Evolutionary conservation across 2,888 invertebrate species (phyloP), one percentile per base, ranked within the genome.

Genomic region (Tipula lateralis): DNA sequence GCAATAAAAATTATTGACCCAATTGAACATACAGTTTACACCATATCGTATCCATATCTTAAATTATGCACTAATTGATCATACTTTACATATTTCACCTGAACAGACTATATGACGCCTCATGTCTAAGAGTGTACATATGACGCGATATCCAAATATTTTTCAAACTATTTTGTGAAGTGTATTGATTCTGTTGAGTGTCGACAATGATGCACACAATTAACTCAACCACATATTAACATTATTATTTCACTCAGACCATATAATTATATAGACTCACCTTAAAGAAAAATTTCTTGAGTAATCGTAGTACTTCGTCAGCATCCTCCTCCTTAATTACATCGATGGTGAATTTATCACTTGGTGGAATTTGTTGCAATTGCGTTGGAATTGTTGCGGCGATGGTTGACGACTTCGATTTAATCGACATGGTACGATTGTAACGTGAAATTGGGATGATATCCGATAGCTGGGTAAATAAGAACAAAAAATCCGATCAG

Each of bases 251-350:
- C 66, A 66, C 12, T 24, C 24, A 19, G 12, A 12, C 66, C 3
- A 44, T n/a, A n/a, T 12, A 12, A 9, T 12, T 39, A 9, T 39
- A 39, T 39, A 6, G 2, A 86, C 86, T 87, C 86, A 90, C 92
- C 86, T 91, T 91, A 87, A 92, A 92, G 89, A 93, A 93, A 89
- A 91, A 94, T 88, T 89, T 90, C 87, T 91, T 91, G 1, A 94
- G 89, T 87, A 94, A 92, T 39, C 90, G 88, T 85, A 94, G 89
- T 16, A 94, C 91, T 81, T 89, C 90, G 1, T 91, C 91, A 1
- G 89, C 88, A 87, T 94, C 94, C 84, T 91, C 90, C 19, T 90
- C 89, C 44, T 87, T 87, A 7, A 92, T 87, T 0, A 89, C 87
- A 81, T 90, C 90, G 81, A 92, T 88, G 81, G 89, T 90, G 82